These are phyloP conservation scores for Ephestia elutella DNA, from an alignment of 1,140 invertebrate species.

Conservation along the genomic window DNA sequence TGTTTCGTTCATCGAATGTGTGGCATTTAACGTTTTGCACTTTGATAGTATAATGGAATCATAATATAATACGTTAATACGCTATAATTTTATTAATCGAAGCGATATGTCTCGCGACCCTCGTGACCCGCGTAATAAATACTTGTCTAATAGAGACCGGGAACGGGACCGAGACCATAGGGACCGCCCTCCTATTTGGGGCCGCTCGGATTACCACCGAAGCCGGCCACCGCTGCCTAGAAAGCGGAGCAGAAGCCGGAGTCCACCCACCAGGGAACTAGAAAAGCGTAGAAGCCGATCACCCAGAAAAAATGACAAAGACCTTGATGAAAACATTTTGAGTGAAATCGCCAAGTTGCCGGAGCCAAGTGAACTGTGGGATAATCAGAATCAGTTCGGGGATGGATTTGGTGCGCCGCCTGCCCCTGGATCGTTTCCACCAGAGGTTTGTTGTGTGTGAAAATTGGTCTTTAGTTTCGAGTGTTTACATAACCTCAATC, in stretches of 20 bases:
- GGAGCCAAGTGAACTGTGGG: constrained; percentile 62
- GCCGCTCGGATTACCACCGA: constrained; percentile 27
- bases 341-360: constrained; percentile 60
- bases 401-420: constrained; percentile 25
- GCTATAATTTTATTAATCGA: neutral
- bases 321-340: constrained; percentile 61
- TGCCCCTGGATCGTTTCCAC: constrained; percentile 20
- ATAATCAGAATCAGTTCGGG: constrained; percentile 41
- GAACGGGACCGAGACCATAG: constrained; percentile 23
- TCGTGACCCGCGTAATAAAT: constrained; percentile 22
- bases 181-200: constrained; percentile 12
- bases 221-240: constrained; percentile 27
- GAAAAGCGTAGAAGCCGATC: constrained; percentile 46
- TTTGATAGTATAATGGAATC: too few relatives aligned
- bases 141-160: constrained; percentile 20
- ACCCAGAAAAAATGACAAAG: constrained; percentile 48
- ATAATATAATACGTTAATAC: too few relatives aligned
- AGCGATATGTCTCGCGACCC: neutral
- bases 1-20: too few relatives aligned
- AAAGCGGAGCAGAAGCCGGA: constrained; percentile 28
- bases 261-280: constrained; percentile 27
- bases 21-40: too few relatives aligned
- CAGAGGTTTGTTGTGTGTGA: constrained; percentile 30
- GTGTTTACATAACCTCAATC: neutral
- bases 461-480: neutral